These are phyloP conservation scores for Denticeps clupeoides DNA, from an alignment of 2,797 vertebrate species.

Conservation along the genomic window DNA sequence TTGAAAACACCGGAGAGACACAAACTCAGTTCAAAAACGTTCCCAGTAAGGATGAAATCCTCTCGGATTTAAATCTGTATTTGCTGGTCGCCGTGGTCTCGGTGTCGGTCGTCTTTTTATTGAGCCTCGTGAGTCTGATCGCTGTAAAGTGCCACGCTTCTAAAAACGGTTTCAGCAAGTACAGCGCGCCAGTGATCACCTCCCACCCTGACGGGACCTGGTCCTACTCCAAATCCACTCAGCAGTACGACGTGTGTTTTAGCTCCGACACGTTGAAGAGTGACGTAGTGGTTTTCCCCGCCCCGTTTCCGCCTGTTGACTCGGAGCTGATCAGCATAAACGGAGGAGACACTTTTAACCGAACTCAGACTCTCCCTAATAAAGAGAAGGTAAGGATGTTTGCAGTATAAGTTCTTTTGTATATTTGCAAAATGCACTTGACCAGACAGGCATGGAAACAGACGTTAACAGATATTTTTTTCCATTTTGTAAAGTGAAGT, in stretches of 20 bases:
- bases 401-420: too few species aligned
- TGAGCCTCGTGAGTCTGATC: conserved; percentile 16
- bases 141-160: conserved; percentile 22
- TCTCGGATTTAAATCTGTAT: conserved; percentile 27
- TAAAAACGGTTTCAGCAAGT: conserved; percentile 10
- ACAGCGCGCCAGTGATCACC: conserved; percentile 18
- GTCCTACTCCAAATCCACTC: conserved; percentile 19
- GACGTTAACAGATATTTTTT: too few species aligned
- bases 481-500: too few species aligned
- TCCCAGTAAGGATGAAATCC: conserved; percentile 14
- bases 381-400: conserved; percentile 24
- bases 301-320: conserved; percentile 7
- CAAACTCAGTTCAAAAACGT: conserved; percentile 6
- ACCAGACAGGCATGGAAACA: too few species aligned
- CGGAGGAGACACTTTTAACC: conserved; percentile 16
- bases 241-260: conserved; percentile 28
- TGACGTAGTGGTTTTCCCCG: conserved; percentile 21
- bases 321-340: conserved; percentile 22
- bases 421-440: too few species aligned
- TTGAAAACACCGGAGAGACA: conserved; percentile 7
- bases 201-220: conserved; percentile 23
- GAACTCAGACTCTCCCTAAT: conserved; percentile 20
- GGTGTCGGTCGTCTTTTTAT: conserved; percentile 20
- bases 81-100: conserved; percentile 22
- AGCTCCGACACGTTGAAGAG: conserved; percentile 22